A percentile compares a stretch with the other conserved stretches of the same genome.
Conservation (phyloP, 2,113 vertebrate species). For the Pontoporia blainvillei region DNA sequence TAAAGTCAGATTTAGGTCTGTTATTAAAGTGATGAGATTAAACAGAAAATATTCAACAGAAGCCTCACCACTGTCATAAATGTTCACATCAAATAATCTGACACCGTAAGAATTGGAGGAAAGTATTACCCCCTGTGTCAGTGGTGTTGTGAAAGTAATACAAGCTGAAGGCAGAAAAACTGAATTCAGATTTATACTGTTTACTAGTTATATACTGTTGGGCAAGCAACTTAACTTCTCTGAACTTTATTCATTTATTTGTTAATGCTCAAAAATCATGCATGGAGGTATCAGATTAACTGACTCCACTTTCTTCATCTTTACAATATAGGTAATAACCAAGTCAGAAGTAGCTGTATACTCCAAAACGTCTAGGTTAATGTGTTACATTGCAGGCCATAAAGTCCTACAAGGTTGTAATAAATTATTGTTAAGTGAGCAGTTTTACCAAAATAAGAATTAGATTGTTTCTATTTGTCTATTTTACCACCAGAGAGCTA, state of each 20-base stretch:
- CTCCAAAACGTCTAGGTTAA: background rate
- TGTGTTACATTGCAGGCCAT: background rate
- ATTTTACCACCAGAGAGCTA: background rate
- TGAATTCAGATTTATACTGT: background rate
- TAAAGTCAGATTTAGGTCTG: background rate
- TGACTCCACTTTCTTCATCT: background rate
- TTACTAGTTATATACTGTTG: background rate
- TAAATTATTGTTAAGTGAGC: background rate
- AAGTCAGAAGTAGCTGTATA: background rate
- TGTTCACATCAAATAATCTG: background rate
- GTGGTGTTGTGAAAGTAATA: background rate
- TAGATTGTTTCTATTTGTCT: background rate
- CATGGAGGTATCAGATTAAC: background rate
- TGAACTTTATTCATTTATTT: background rate
- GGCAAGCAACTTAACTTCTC: background rate
- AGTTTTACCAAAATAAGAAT: background rate
- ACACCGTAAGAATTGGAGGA: accelerated
- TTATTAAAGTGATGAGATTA: background rate
- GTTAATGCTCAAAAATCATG: background rate
- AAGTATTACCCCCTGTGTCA: background rate
- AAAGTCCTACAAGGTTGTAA: background rate
- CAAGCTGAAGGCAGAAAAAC: background rate
- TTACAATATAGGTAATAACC: background rate
- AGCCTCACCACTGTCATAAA: background rate
- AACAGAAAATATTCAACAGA: background rate